Conservation (phyloP, 2,888 invertebrate species). For the Habroteleia sp. region DNA sequence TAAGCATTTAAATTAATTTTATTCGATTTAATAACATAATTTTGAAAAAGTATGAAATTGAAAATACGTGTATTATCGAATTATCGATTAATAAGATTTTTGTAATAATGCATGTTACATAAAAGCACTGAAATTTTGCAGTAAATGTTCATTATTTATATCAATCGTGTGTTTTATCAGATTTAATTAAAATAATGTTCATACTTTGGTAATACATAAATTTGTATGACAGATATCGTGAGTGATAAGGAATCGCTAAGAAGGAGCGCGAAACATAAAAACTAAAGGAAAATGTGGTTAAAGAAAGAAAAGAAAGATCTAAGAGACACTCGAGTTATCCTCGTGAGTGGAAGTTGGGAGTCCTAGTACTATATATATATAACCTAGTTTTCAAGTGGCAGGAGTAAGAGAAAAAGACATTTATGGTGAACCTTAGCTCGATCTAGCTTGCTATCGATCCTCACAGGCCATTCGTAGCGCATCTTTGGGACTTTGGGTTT, state of each 20-base stretch:
- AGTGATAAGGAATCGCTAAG: conserved; percentile 4
- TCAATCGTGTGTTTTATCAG: too few species aligned
- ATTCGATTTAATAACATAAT: too few species aligned
- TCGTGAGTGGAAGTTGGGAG: conserved; percentile 47
- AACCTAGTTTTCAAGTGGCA: conserved; percentile 59
- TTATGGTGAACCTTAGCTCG: conserved; percentile 38
- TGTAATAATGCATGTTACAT: too few species aligned
- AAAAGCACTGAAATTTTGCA: too few species aligned
- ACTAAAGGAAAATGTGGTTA: conserved; percentile 40
- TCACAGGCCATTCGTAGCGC: conserved; percentile 45
- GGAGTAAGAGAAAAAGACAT: conserved; percentile 57
- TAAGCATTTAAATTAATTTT: too few species aligned
- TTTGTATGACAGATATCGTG: not conserved
- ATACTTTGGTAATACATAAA: conserved; percentile 8
- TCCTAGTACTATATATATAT: too few species aligned
- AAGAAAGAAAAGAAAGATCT: conserved; percentile 47
- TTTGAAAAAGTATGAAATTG: too few species aligned
- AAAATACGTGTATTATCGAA: too few species aligned
- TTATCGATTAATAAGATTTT: too few species aligned
- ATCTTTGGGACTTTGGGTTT: conserved; percentile 28
- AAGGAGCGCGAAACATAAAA: conserved; percentile 11
- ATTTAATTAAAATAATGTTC: conserved; percentile 14
- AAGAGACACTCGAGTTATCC: conserved; percentile 48
- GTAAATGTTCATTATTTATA: too few species aligned
- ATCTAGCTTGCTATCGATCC: conserved; percentile 45